Evolutionary conservation across 2,797 vertebrate species (phyloP).

Genomic region (Kryptolebias ocellatus): DNA sequence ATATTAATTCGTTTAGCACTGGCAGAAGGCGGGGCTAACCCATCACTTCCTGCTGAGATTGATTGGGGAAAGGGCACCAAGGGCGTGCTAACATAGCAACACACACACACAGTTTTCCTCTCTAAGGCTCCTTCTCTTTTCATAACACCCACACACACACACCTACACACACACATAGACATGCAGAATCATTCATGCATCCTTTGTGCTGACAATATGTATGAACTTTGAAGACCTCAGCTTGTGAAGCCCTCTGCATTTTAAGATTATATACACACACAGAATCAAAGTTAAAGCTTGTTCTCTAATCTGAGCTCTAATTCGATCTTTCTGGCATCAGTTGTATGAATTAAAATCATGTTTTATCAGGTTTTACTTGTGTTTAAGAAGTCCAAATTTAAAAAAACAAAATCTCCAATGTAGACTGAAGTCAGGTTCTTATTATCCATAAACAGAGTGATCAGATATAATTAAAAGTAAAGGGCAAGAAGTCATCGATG

Average conservation of each 20-base stretch:
- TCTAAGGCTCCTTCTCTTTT: neutral
- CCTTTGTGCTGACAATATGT: slow-evolving; percentile 64
- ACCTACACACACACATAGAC: slow-evolving; percentile 14
- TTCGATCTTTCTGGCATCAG: neutral
- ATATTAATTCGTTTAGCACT: slow-evolving; percentile 79
- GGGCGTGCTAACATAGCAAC: slow-evolving; percentile 66
- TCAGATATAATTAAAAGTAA: neutral
- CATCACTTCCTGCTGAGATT: slow-evolving; percentile 77
- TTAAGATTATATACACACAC: slow-evolving; percentile 33
- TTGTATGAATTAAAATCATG: neutral
- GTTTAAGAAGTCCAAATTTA: no score
- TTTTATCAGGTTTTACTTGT: neutral
- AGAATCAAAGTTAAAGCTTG: neutral
- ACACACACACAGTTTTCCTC: slow-evolving; percentile 8
- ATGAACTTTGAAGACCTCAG: slow-evolving; percentile 55
- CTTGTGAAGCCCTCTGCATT: slow-evolving; percentile 54
- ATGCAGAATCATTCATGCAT: slow-evolving; percentile 50
- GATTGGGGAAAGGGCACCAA: slow-evolving; percentile 73
- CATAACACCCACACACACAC: slow-evolving; percentile 16
- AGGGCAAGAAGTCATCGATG: neutral
- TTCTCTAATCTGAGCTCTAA: slow-evolving; percentile 12
- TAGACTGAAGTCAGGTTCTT: neutral
- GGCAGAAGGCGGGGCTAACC: slow-evolving; percentile 69
- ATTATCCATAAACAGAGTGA: neutral
- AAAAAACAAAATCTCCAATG: neutral